Evolutionary conservation across 2,797 vertebrate species (phyloP).

Genomic region (Typhlichthys eigenmanni): DNA sequence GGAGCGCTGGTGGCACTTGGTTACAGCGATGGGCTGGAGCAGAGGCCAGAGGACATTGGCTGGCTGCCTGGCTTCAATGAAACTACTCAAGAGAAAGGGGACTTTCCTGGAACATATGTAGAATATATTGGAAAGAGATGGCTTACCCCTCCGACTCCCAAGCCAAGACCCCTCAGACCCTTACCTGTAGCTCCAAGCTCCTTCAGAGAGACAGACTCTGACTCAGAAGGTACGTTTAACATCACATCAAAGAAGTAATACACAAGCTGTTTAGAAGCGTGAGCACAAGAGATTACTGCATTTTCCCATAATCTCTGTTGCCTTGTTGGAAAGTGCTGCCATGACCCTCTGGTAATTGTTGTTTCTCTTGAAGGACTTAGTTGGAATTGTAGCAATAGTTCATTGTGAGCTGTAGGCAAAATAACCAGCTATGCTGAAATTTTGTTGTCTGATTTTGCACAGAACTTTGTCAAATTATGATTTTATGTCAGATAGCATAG

Average conservation of each 20-base stretch:
- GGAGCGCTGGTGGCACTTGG: slow-evolving; percentile 88
- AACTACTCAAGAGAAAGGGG: slow-evolving; percentile 93
- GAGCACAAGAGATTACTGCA: no score
- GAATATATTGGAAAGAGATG: slow-evolving; percentile 94
- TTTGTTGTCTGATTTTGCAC: no score
- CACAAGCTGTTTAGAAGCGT: no score
- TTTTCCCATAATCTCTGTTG: no score
- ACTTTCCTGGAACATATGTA: slow-evolving; percentile 97
- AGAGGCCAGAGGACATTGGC: slow-evolving; percentile 91
- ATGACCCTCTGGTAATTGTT: no score
- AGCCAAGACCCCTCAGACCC: slow-evolving; percentile 91
- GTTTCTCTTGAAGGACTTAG: no score
- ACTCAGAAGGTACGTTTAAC: slow-evolving; percentile 86
- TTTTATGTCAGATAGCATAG: no score
- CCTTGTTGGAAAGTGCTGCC: no score
- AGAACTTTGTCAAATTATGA: no score
- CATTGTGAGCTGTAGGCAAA: no score
- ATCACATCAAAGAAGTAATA: neutral
- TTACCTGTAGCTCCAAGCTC: slow-evolving; percentile 87
- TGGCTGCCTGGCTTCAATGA: slow-evolving; percentile 96
- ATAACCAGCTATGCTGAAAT: no score
- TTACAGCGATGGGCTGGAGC: slow-evolving; percentile 91
- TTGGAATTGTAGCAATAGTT: no score
- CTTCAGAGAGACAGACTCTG: slow-evolving; percentile 84
- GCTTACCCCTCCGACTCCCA: slow-evolving; percentile 94